Evolutionary conservation across 2,888 invertebrate genomes (phyloP), one percentile per base, ranked within the genome.

Genomic region (Cheiracanthium punctorium): DNA sequence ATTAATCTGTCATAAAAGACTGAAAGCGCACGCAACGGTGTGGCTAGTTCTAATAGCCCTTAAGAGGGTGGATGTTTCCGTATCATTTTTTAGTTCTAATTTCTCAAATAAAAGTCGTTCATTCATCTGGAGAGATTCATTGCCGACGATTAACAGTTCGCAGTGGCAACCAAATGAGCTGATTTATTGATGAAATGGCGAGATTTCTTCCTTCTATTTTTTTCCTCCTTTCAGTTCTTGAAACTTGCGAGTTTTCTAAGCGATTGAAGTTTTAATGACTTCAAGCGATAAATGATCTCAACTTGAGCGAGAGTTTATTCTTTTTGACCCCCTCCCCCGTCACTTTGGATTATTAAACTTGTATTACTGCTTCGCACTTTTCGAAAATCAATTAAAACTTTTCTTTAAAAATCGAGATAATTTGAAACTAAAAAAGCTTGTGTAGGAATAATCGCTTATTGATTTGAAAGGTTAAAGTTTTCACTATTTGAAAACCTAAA

Each of bases 1-100:
- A 85, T 85, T 85, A 85, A 85, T 85, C 84, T 79, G 84, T 85
- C 84, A 85, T 85, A 72, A 85, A 85, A 79, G 74, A 74, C 29
- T 30, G 73, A 77, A 58, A 77, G 43, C 72, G 52, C 70, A 76
- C 65, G 71, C 72, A 67, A 30, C 65, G 29, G 67, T 73, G 69
- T 70, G 79, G 43, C 79, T 74, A 58, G 29, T 4, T 37, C 79
- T 85, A 80, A 85, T 85, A 85, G 84, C 84, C 79, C 69, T 79
- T 73, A 58, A 85, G 33, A 79, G 84, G 69, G 71, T 82, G 77
- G 71, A 70, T 70, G 76, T 33, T 32, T 32, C 73, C 30, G 43
- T 12, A 28, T 17, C 72, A 69, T 70, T 82, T 76, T 82, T 82
- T 76, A 33, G 71, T 76, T 82, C 58, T 72, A 76, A 77, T 76